Percentiles rank a stretch among this genome's conserved stretches.
Evolutionary conservation across 1,140 invertebrate species (phyloP).

Genomic region (Stegodyphus mimosarum): DNA sequence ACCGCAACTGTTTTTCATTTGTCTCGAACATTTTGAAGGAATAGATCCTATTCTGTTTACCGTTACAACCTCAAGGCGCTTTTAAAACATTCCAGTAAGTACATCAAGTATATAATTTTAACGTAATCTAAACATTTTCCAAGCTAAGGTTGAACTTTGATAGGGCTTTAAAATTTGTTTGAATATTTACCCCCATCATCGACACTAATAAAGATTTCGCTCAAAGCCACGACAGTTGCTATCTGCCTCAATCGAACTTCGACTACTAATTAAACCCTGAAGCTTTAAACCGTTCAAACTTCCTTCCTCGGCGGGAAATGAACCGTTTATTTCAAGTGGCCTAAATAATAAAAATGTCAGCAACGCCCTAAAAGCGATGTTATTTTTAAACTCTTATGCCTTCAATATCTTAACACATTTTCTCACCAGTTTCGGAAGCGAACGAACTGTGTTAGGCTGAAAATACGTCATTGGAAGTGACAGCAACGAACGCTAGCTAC

Average conservation of each 20-base stretch:
- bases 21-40: no score
- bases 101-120: no score
- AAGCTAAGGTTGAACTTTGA: no score
- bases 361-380: conserved; percentile 33
- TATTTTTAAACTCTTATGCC: conserved; percentile 36
- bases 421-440: conserved; percentile 17
- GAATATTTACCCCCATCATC: no score
- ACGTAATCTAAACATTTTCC: no score
- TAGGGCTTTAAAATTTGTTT: no score
- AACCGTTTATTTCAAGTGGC: conserved; percentile 21
- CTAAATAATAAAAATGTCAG: conserved; percentile 53
- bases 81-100: no score
- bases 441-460: not conserved
- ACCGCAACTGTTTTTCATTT: no score
- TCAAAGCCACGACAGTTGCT: not conserved
- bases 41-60: no score
- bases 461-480: conserved; percentile 4
- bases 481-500: not conserved
- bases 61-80: no score
- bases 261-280: not conserved
- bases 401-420: not conserved
- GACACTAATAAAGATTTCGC: no score
- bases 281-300: conserved; percentile 39
- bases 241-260: not conserved
- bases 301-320: conserved; percentile 22